Evolutionary conservation across 2,888 invertebrate species (phyloP).

Genomic region (Eulithis testata): DNA sequence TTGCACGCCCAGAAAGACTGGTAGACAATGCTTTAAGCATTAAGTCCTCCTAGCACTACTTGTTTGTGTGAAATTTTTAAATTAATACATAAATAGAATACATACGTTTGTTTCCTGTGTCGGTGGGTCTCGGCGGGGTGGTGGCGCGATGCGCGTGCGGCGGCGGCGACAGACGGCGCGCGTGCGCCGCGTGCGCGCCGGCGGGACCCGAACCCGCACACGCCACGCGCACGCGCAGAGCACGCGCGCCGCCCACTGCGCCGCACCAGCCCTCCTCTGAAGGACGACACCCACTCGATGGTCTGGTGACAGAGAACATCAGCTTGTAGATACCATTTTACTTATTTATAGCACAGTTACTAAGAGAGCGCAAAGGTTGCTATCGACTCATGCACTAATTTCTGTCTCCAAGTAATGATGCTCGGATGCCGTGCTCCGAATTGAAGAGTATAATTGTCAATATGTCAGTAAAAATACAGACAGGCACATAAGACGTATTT

Average conservation of each 20-base stretch:
- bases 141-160: conserved; percentile 77
- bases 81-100: not conserved
- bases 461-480: too few species aligned
- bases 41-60: too few species aligned
- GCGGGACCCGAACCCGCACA: conserved; percentile 47
- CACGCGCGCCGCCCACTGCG: conserved; percentile 46
- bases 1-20: too few species aligned
- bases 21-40: too few species aligned
- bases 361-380: too few species aligned
- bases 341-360: too few species aligned
- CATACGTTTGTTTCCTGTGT: conserved; percentile 21
- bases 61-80: too few species aligned
- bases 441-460: too few species aligned
- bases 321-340: not conserved
- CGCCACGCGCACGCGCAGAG: conserved; percentile 68
- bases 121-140: conserved; percentile 67
- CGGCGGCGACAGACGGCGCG: conserved; percentile 74
- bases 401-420: too few species aligned
- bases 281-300: conserved; percentile 74
- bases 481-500: too few species aligned
- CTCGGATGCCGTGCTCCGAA: too few species aligned
- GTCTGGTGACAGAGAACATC: conserved; percentile 55
- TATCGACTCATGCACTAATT: too few species aligned
- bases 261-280: conserved; percentile 66
- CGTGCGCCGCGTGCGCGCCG: conserved; percentile 66